phyloP scores from a whole-genome alignment of 2,797 vertebrate species.

The Ara ararauna region DNA sequence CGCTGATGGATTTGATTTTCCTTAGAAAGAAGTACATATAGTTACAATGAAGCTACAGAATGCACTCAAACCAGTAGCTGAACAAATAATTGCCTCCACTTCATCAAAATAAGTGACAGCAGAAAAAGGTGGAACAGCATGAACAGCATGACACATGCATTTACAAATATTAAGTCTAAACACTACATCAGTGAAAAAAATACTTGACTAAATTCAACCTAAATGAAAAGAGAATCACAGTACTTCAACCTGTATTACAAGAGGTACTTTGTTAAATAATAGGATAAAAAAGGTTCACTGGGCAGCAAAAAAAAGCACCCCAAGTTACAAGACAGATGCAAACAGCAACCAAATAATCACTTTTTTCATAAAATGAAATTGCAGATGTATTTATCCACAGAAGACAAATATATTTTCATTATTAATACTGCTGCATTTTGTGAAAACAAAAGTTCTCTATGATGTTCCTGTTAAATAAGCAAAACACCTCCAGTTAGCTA shows the following conservation, averaged over 20 bases:
- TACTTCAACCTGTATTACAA: neutral
- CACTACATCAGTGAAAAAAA: neutral
- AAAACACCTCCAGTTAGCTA: neutral
- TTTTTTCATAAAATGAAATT: neutral
- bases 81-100: neutral
- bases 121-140: neutral
- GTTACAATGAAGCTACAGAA: neutral
- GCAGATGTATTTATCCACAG: neutral
- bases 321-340: neutral
- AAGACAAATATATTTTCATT: neutral
- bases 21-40: slow-evolving; percentile 71
- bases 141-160: neutral
- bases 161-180: neutral
- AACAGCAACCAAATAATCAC: neutral
- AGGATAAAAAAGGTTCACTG: neutral
- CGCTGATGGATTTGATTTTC: slow-evolving; percentile 96
- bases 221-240: neutral
- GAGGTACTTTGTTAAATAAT: neutral
- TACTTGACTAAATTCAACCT: neutral
- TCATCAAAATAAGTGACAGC: neutral
- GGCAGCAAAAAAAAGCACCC: neutral
- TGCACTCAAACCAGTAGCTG: neutral
- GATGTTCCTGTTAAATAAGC: neutral
- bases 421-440: neutral
- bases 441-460: neutral